These are phyloP conservation scores for Amblyornis subalaris DNA, from an alignment of 2,113 vertebrate species.

Conservation along the genomic window DNA sequence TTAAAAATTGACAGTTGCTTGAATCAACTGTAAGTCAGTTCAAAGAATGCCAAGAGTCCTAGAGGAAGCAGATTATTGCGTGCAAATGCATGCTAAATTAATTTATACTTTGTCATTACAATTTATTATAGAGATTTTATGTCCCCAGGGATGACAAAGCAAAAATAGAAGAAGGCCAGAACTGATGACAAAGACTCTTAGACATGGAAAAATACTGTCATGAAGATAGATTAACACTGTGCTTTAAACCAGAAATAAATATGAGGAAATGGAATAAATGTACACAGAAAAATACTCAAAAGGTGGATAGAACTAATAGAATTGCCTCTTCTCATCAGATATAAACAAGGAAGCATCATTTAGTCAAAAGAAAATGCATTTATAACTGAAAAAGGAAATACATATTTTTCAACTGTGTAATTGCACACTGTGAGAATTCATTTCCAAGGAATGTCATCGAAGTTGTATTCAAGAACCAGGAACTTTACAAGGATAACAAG, in stretches of 20 bases:
- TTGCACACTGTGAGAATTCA: neutral
- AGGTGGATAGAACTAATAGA: neutral
- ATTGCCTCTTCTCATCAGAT: neutral
- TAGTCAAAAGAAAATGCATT: neutral
- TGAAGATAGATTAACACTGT: neutral
- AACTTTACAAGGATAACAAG: neutral
- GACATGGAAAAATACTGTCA: neutral
- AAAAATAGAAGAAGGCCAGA: slow-evolving; percentile 1
- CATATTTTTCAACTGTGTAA: neutral
- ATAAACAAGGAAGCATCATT: neutral
- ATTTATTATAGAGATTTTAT: slow-evolving; percentile 37
- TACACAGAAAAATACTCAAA: neutral
- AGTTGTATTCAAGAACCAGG: neutral
- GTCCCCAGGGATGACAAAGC: neutral
- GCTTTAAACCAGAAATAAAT: slow-evolving; percentile 8
- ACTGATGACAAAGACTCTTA: neutral
- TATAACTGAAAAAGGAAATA: neutral
- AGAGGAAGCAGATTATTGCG: neutral
- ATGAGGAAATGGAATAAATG: neutral
- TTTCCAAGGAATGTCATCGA: neutral
- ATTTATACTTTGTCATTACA: neutral
- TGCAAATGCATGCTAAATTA: slow-evolving; percentile 31
- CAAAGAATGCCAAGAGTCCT: neutral
- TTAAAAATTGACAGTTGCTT: neutral
- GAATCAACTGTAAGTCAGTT: neutral